Evolutionary conservation across 2,888 invertebrate species (phyloP), one percentile per base, ranked within the genome.

Genomic region (Andrena praecox): DNA sequence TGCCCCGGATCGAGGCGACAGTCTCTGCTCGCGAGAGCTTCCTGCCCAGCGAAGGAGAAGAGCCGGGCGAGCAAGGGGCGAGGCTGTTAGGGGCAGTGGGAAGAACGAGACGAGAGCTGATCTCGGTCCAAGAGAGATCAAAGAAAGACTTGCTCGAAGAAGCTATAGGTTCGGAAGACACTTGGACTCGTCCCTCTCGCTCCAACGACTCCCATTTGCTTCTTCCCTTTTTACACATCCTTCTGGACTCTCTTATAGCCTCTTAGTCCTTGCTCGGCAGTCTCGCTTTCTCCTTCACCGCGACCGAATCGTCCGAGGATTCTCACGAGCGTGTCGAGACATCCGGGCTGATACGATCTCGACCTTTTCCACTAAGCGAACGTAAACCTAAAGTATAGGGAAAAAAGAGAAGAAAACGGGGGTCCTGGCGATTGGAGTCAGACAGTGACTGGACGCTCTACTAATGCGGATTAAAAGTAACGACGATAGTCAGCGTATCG

Each of bases 1-100:
- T 91, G 91, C 89, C 89, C 89, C 90, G 87, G 85, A 85, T 88
- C 31, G 60, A 70, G 31, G 2, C 33, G 75, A 74, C 67, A 73
- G 50, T n/a, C 24, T 27, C 35, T 50, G 20, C 62, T 12, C 66
- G 73, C n/a, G 80, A 80, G 72, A 80, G 72, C 24, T n/a, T 33
- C 54, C 50, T 64, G 2, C 24, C 7, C 24, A 29, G 59, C 8
- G 29, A 31, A 6, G 8, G 54, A 42, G 12, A 16, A 70, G 54
- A 67, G 29, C 8, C 4, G 52, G 10, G 10, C 4, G 12, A 29
- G 7, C 27, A 48, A 50, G 50, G 60, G 60, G 31, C 8, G 64
- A 42, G 24, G 42, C 24, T 12, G 20, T 2, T 10, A 42, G 27
- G 31, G 7, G 3, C 33, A 31, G 24, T 4, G 29, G 60, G 31